Percentiles rank a stretch among this genome's conserved stretches.
phyloP scores from a whole-genome alignment of 2,113 vertebrate genomes.

The Nicator chloris region DNA sequence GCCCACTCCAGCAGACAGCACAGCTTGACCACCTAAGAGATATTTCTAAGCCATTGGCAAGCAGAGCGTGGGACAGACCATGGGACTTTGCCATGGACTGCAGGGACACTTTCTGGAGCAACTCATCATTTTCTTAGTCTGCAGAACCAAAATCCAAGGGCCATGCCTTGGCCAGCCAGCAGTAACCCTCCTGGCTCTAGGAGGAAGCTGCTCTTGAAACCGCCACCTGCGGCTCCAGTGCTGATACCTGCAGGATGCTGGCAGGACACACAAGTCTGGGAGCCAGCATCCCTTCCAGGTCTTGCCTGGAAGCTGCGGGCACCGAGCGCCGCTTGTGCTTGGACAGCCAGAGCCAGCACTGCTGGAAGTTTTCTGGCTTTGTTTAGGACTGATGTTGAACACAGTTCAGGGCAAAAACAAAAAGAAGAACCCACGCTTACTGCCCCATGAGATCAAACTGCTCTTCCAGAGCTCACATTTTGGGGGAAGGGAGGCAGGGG shows the following conservation, averaged over 20 bases:
- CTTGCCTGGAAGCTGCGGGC: accelerated
- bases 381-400: not conserved
- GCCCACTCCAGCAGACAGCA: not conserved
- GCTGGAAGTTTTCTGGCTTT: not conserved
- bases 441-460: slow-evolving; percentile 24
- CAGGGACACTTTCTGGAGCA: not conserved
- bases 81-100: accelerated
- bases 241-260: not conserved
- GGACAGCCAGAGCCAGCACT: not conserved
- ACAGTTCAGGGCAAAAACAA: not conserved
- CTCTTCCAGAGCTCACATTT: slow-evolving; percentile 24
- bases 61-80: not conserved
- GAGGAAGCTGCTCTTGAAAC: not conserved
- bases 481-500: slow-evolving; percentile 35
- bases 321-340: accelerated
- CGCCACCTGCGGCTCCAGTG: not conserved
- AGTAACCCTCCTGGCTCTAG: not conserved
- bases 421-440: not conserved
- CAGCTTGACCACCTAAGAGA: not conserved
- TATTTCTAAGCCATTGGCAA: not conserved
- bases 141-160: not conserved
- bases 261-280: not conserved
- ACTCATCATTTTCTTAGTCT: not conserved
- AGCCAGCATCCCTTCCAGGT: not conserved
- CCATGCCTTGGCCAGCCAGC: not conserved